phyloP scores from a whole-genome alignment of 2,113 vertebrate species.

The Ptilonorhynchus violaceus region DNA sequence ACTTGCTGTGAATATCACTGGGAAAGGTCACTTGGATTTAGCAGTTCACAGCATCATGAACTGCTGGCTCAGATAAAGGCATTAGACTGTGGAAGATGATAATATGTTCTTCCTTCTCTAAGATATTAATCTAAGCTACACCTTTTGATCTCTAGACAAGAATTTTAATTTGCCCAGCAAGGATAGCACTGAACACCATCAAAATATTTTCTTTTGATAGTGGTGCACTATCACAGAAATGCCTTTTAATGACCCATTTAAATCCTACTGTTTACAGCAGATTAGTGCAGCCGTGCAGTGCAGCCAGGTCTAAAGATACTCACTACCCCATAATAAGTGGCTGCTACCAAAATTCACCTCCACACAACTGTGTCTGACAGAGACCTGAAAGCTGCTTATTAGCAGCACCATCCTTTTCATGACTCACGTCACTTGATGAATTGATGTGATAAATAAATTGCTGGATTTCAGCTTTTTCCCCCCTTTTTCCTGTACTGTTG shows the following conservation, averaged over 20 bases:
- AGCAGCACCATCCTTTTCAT: not conserved
- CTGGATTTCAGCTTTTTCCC: not conserved
- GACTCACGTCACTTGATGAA: not conserved
- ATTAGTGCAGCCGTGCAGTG: not conserved
- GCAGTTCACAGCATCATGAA: slow-evolving; percentile 52
- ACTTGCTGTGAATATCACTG: slow-evolving; percentile 65
- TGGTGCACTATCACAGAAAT: not conserved
- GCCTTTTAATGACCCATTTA: not conserved
- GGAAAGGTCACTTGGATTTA: slow-evolving; percentile 66
- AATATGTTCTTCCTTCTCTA: slow-evolving; percentile 35
- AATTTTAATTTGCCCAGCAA: slow-evolving; percentile 47
- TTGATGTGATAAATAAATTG: not conserved
- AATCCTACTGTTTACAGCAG: not conserved
- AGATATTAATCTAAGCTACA: slow-evolving; percentile 37
- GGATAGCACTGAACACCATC: not conserved
- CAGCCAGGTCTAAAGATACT: not conserved
- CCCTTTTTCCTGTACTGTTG: not conserved
- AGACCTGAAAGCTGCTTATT: not conserved
- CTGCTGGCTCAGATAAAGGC: slow-evolving; percentile 62
- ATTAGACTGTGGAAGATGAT: slow-evolving; percentile 51
- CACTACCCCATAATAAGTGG: not conserved
- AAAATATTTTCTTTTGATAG: slow-evolving; percentile 15
- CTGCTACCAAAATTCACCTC: not conserved
- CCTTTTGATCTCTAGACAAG: slow-evolving; percentile 21
- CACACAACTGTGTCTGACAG: not conserved